Conservation (phyloP, 2,113 vertebrate species). For the Camelus bactrianus region DNA sequence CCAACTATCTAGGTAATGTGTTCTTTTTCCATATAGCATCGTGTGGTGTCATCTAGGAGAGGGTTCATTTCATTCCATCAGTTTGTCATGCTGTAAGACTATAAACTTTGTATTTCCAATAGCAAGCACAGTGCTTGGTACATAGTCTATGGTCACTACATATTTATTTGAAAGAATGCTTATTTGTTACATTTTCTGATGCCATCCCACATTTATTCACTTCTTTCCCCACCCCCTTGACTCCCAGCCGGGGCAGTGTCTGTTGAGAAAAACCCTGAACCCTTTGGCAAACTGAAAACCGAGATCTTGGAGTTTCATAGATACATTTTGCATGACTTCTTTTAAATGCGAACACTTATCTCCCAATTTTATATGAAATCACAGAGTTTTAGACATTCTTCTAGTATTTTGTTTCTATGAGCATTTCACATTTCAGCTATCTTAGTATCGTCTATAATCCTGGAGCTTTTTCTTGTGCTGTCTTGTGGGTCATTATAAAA, state of each 20-base stretch:
- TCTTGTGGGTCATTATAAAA: background rate
- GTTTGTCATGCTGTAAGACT: background rate
- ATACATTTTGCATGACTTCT: background rate
- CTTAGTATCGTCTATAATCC: background rate
- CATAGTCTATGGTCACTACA: background rate
- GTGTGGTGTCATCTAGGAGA: background rate
- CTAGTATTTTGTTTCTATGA: background rate
- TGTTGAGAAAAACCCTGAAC: background rate
- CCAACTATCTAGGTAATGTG: background rate
- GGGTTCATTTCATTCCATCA: background rate
- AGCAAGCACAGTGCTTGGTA: background rate
- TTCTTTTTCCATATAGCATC: background rate
- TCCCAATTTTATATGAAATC: background rate
- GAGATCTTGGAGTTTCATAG: background rate
- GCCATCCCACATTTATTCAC: background rate
- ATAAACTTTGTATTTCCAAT: slow-evolving; percentile 26
- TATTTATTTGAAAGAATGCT: slow-evolving; percentile 17
- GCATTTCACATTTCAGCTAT: background rate
- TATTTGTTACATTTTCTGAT: slow-evolving; percentile 37
- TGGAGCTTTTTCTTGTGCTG: background rate
- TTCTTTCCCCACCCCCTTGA: background rate
- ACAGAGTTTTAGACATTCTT: background rate
- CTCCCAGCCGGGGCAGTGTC: too few species aligned
- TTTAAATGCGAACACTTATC: background rate
- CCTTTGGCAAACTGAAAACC: background rate